Evolutionary conservation across 1,140 invertebrate genomes (phyloP).

Genomic region (Platorchestia sp.): DNA sequence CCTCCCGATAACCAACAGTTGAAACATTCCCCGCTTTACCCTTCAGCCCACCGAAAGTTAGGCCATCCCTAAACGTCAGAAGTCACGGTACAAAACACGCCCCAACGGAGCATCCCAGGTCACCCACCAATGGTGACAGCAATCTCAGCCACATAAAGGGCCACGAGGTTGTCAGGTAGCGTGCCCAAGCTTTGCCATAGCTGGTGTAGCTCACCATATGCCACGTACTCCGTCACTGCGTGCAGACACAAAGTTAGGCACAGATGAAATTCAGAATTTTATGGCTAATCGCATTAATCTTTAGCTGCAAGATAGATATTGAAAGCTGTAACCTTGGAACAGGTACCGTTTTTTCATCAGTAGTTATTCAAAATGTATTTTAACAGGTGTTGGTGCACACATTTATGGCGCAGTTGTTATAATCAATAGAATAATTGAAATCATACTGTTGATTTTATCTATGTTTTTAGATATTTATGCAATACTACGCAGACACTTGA

Average conservation of each 20-base stretch:
- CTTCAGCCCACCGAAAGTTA: too few relatives aligned
- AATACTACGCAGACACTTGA: too few relatives aligned
- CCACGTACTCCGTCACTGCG: conserved; percentile 67
- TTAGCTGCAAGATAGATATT: not conserved
- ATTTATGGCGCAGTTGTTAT: too few relatives aligned
- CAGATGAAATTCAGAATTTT: not conserved
- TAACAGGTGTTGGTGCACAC: not conserved
- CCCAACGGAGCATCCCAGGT: not conserved
- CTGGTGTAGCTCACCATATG: conserved; percentile 66
- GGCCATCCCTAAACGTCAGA: too few relatives aligned
- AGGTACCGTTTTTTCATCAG: not conserved
- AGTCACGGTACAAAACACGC: not conserved
- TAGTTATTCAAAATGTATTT: not conserved
- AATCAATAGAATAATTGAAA: not conserved
- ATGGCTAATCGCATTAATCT: not conserved
- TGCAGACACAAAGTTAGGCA: not conserved
- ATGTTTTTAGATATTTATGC: too few relatives aligned
- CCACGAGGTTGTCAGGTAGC: conserved; percentile 64
- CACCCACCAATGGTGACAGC: conserved; percentile 66
- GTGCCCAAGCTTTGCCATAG: conserved; percentile 63
- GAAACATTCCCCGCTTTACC: not conserved
- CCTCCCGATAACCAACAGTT: too few relatives aligned
- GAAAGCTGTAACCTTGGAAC: not conserved
- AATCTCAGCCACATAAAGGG: conserved; percentile 66
- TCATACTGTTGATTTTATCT: not conserved